A percentile compares a stretch with the other conserved stretches of the same genome.
phyloP scores from a whole-genome alignment of 2,113 vertebrate species.

The Malurus melanocephalus region DNA sequence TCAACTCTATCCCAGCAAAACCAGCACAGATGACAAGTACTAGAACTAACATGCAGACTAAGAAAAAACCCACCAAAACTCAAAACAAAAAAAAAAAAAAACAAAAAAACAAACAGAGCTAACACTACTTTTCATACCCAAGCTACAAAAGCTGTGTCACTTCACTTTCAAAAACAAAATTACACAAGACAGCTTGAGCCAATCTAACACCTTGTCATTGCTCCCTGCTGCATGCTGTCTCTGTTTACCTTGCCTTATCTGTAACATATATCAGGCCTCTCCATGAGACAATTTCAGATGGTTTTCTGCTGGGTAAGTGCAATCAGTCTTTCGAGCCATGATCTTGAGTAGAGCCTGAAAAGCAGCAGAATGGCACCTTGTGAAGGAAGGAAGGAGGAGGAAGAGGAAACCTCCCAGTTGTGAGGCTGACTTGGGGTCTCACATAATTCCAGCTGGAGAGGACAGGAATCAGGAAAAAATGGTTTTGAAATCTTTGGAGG shows the following conservation, averaged over 20 bases:
- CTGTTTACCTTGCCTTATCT: slow-evolving; percentile 51
- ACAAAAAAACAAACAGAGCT: background rate
- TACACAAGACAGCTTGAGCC: slow-evolving; percentile 62
- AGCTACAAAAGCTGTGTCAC: slow-evolving; percentile 11
- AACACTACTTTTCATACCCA: background rate
- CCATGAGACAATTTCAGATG: slow-evolving; percentile 11
- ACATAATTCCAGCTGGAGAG: background rate
- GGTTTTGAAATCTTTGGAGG: background rate
- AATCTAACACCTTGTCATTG: slow-evolving; percentile 58
- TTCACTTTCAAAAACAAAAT: slow-evolving; percentile 43
- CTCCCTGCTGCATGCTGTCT: slow-evolving; percentile 49
- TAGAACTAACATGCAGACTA: background rate
- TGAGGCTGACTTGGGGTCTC: background rate
- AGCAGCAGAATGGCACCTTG: background rate
- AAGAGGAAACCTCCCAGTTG: background rate
- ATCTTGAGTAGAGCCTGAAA: background rate
- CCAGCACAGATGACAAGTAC: background rate
- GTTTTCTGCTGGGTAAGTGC: slow-evolving; percentile 11
- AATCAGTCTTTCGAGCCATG: background rate
- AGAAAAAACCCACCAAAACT: background rate
- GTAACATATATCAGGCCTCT: slow-evolving; percentile 25
- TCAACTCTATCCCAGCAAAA: background rate
- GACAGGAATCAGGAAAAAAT: background rate
- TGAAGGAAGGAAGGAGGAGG: background rate
- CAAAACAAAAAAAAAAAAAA: background rate